A percentile compares a stretch with the other conserved stretches of the same genome.
Evolutionary conservation across 2,113 vertebrate species (phyloP).

Genomic region (Rhabdornis inornatus): DNA sequence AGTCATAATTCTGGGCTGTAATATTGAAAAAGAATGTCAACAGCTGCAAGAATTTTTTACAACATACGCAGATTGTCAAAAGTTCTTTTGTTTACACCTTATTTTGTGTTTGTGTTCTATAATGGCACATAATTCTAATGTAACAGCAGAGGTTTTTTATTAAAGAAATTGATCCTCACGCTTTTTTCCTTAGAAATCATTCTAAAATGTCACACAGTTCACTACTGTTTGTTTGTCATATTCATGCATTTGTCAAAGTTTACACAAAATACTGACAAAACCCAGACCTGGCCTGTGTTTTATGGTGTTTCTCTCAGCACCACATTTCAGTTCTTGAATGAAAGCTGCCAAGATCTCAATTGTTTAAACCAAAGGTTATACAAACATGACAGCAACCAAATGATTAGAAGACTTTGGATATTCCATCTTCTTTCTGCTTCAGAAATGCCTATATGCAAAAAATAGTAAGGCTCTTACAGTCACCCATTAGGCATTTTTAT

Average conservation of each 20-base stretch:
- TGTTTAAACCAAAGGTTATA: constrained; percentile 29
- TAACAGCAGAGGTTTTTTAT: neutral
- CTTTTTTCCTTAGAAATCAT: neutral
- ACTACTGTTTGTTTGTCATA: neutral
- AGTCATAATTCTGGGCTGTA: neutral
- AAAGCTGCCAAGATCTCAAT: neutral
- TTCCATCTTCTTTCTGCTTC: neutral
- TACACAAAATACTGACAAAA: constrained; percentile 9
- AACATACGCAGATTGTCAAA: neutral
- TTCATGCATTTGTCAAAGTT: neutral
- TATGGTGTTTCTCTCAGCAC: neutral
- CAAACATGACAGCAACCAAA: neutral
- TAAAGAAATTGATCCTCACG: neutral
- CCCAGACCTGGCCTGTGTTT: neutral
- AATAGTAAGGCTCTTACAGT: neutral
- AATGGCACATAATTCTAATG: neutral
- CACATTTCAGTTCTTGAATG: neutral
- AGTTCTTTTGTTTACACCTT: neutral
- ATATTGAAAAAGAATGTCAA: neutral
- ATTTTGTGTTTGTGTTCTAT: neutral
- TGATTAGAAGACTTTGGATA: neutral
- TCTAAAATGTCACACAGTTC: neutral
- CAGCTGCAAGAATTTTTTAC: neutral
- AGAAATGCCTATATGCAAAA: neutral
- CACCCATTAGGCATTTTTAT: neutral